Base-by-base conservation (phyloP, 2,797 vertebrate genomes). In the Lithobates sylvaticus region DNA sequence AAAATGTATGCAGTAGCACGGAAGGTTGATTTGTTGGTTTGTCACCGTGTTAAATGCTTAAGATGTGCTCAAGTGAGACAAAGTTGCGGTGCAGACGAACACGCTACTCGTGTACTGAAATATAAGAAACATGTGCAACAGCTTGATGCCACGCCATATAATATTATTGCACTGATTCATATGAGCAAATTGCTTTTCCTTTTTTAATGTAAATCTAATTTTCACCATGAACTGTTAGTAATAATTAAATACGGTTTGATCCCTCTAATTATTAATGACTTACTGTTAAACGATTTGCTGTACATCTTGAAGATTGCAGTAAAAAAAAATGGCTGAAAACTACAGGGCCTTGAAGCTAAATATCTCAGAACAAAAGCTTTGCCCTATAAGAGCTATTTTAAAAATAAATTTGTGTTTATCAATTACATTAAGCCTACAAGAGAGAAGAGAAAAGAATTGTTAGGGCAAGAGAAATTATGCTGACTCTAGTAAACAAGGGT, bases 1-100 rank as follows among this genome's bases (percentile, higher is more conserved):
- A 54, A 85, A 65, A 73, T 34, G 26, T 64, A 82, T 73, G 76
- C 76, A 78, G 67, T 50, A 78, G 75, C 83, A 72, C 70, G 69
- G 44, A 72, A 71, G 65, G 36, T 67, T 74, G 68, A 79, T 85
- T 73, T 85, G 76, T 74, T 85, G 76, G 26, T 61, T 36, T 71
- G 27, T 73, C 70, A 67, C 34, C 21, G 36, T 83, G 71, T 74
- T 65, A 74, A 82, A 65, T 39, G 80, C 54, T 82, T 70, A 71
- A 58, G 27, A 27, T 34, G 70, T 7, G 21, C 67, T 81, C 68
- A 39, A 81, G 78, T 58, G 78, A 81, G 78, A 81, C 68, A 71
- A 69, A 71, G 67, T 81, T 71, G 67, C 26, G 21, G 23, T 36
- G 34, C 12, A 76, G 50, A 58, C 39, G 58, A 26, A 69, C 29